Base-by-base conservation (phyloP, 2,113 vertebrate species). In the Aegithalos caudatus region DNA sequence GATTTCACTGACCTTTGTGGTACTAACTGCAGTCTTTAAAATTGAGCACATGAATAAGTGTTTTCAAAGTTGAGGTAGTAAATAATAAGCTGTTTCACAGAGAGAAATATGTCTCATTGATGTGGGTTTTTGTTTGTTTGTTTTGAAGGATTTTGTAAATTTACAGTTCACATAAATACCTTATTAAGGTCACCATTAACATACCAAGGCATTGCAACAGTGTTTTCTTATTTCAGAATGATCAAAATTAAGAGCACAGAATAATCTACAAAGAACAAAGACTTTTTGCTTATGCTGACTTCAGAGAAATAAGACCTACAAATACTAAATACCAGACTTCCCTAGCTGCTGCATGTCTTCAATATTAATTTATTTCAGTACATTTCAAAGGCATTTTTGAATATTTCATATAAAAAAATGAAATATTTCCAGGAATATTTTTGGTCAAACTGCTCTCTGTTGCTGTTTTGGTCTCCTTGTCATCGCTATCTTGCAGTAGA, bases 131-230 rank as follows among this genome's bases (percentile, higher is more conserved):
- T 88, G 67, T 96, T 95, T 95, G 82, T 94, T 94, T 97, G 73
- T 96, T 95, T 96, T 95, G 81, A 95, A 90, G 48, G 73, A 61
- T 89, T 92, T 65, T 94, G 45, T 80, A 88, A 94, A 95, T 95
- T 92, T 95, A 82, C 38, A 70, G 66, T 66, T 85, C 92, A 86
- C 73, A 77, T 90, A 92, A 96, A 91, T 92, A 73, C 88, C 71
- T 77, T 85, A 74, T 31, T 92, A 91, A 91, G 61, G 81, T 57
- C 1, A 0, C 33, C 50, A 87, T 92, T 94, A 92, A 89, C 84
- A 89, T 95, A 83, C 85, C 88, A 91, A 88, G 47, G 38, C 64
- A 67, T 88, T 91, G 62, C 91, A 96, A 77, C 81, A 80, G 24
- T 78, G 25, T 92, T 85, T 92, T 91, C 78, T 80, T 94, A 54